Percentiles rank a stretch among this genome's conserved stretches.
Conservation (phyloP, 2,113 vertebrate species). For the Entomyzon cyanotis region DNA sequence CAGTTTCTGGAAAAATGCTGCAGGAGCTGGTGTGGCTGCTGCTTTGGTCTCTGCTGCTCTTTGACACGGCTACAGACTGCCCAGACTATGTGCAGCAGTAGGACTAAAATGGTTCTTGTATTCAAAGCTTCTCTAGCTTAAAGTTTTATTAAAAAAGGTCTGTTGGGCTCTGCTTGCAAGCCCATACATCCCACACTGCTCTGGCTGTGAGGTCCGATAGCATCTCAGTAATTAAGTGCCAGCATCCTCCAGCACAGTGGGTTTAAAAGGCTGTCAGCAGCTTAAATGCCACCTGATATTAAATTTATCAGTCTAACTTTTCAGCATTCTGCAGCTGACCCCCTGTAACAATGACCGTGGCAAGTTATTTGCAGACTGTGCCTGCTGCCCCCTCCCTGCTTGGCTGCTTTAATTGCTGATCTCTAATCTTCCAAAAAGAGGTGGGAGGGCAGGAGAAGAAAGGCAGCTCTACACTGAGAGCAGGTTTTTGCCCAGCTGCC, state of each 20-base stretch:
- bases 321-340: not conserved
- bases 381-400: not conserved
- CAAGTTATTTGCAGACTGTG: not conserved
- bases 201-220: not conserved
- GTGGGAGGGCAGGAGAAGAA: not conserved
- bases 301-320: slow-evolving; percentile 15
- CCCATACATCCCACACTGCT: fast-evolving
- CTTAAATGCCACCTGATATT: slow-evolving; percentile 31
- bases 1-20: not conserved
- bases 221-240: slow-evolving; percentile 45
- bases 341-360: not conserved
- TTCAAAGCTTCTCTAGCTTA: not conserved
- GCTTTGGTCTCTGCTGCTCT: not conserved
- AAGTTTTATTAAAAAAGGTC: not conserved
- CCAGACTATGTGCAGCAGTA: not conserved
- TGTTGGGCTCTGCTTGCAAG: not conserved
- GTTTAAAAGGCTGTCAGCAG: slow-evolving; percentile 44
- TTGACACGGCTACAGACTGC: not conserved
- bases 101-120: not conserved
- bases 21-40: not conserved
- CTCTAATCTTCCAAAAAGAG: not conserved
- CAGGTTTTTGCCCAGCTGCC: not conserved
- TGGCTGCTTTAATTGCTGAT: slow-evolving; percentile 37
- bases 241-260: not conserved
- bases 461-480: not conserved